Percentiles rank a stretch among this genome's conserved stretches.
Conservation (phyloP, 2,797 vertebrate species). For the Sphenodon punctatus region DNA sequence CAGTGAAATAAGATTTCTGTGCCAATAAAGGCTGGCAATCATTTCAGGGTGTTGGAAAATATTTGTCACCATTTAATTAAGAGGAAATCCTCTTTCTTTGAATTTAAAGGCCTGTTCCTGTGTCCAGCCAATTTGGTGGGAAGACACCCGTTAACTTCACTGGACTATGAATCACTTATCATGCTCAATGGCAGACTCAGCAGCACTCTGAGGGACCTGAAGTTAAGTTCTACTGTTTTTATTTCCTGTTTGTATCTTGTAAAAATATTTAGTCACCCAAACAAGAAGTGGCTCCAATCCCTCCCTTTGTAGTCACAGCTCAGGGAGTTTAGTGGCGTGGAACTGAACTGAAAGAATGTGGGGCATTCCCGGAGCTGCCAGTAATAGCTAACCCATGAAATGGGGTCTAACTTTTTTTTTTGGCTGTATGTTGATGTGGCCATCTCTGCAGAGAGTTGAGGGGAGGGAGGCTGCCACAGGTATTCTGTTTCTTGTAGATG, state of each 20-base stretch:
- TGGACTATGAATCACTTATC: background rate
- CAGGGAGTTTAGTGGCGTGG: slow-evolving; percentile 57
- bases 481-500: background rate
- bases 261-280: slow-evolving; percentile 37
- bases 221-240: background rate
- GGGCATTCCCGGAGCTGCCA: slow-evolving; percentile 55
- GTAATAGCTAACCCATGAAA: slow-evolving; percentile 74
- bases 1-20: slow-evolving; percentile 17
- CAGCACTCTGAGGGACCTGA: slow-evolving; percentile 10
- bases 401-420: slow-evolving; percentile 30
- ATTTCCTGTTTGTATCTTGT: background rate
- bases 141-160: background rate
- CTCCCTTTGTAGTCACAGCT: slow-evolving; percentile 63
- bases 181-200: background rate
- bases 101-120: background rate
- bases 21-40: slow-evolving; percentile 12
- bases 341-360: slow-evolving; percentile 64
- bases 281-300: background rate
- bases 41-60: slow-evolving; percentile 3
- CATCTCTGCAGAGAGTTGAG: background rate
- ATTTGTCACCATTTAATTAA: background rate
- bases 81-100: background rate
- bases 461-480: background rate
- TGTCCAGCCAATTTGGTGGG: background rate
- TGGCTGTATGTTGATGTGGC: background rate